phyloP scores from a whole-genome alignment of 2,113 vertebrate genomes.

The Leptocoma aspasia region DNA sequence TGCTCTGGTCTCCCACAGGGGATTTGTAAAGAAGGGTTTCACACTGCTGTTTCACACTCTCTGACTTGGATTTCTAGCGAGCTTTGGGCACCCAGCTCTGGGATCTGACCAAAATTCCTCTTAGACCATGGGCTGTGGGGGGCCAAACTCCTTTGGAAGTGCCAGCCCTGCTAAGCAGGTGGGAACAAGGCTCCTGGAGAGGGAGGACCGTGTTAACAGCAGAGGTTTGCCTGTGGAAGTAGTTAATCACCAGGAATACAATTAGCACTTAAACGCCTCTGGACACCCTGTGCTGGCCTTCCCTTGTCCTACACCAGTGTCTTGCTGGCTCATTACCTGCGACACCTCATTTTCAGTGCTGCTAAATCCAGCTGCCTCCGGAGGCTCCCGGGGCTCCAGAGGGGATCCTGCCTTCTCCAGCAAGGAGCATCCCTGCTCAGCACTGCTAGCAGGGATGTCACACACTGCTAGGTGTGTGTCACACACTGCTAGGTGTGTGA shows the following conservation, averaged over 20 bases:
- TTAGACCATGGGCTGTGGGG: neutral
- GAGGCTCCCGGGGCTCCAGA: neutral
- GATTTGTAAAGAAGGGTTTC: neutral
- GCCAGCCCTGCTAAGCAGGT: neutral
- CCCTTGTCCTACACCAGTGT: neutral
- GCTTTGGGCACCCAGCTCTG: neutral
- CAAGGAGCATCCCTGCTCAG: neutral
- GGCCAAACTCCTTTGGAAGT: neutral
- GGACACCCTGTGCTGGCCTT: neutral
- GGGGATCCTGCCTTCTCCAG: neutral
- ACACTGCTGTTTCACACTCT: neutral
- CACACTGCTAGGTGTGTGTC: neutral
- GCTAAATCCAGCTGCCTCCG: neutral
- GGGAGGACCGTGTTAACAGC: neutral
- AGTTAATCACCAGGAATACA: neutral
- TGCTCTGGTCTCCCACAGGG: neutral
- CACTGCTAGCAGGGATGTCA: neutral
- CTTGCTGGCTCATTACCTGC: slow-evolving; percentile 1
- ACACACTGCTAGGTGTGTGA: neutral
- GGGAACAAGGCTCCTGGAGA: accelerated
- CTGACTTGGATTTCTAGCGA: neutral
- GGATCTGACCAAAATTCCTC: neutral
- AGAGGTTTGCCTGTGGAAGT: neutral
- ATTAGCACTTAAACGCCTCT: neutral
- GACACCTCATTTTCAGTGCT: neutral